Evolutionary conservation across 2,113 vertebrate genomes (phyloP), one percentile per base, ranked within the genome.

Genomic region (Notechis scutatus): DNA sequence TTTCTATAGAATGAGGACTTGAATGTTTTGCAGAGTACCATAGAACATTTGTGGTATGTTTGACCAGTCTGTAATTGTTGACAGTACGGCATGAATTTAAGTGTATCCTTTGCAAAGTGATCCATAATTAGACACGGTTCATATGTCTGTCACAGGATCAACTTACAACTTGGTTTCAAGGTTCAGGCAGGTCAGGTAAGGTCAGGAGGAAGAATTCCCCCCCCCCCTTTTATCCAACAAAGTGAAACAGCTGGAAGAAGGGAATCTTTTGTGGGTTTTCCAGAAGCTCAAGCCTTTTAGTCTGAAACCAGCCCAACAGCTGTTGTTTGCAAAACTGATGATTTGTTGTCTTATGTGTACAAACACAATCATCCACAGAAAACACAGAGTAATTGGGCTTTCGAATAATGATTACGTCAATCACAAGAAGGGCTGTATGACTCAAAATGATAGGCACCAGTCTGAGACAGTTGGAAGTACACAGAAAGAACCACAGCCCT

Each of bases 351-450:
- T 59, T 64, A 7, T 90, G 88, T 88, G 52, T 88, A 90, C 85
- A 90, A 92, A 92, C 86, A 87, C 74, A n/a, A 61, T 39, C 4
- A 26, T 81, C 50, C 26, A 74, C 91, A 64, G 54, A 94, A 85
- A 93, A 93, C 89, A 52, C 90, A 93, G 85, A 91, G 81, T 90
- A 87, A 90, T 92, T 92, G 86, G 69, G 81, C 85, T 87, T 85
- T 61, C 3, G 5, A 87, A 50, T 55, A 45, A 85, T 39, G 1
- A 64, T 85, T 64, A 69, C 23, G 8, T 56, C 23, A n/a, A 21
- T 11, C 56, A 56, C 50, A 56, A 26, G 85, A 69, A 85, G 18
- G 90, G 59, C 85, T 57, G 64, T 69, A 14, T 92, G 85, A 91
- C 23, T 92, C 74, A 91, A 88, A 89, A 86, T 12, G 24, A 39